Evolutionary conservation across 1,140 invertebrate species (phyloP), one percentile per base, ranked within the genome.

Genomic region (Zaprionus ornatus): DNA sequence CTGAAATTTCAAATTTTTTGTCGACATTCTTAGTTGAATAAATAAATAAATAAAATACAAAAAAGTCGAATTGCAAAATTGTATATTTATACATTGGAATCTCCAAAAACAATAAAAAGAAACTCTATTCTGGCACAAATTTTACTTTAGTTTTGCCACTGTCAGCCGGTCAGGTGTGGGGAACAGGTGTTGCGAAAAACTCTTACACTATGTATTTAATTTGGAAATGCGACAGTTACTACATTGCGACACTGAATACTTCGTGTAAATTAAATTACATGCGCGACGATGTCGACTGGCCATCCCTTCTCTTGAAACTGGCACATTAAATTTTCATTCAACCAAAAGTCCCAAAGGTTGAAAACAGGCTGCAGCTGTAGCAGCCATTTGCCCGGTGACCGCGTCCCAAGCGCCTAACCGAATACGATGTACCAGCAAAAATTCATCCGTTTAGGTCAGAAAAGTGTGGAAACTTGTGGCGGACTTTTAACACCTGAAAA

Each of bases 271-370:
- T 73, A 77, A 77, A 77, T 77, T 67, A 73, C 73, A 75, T 37
- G 55, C 73, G 73, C 73, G 67, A 52, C 68, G 60, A 70, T 52
- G 73, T 61, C 32, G 42, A 19, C 32, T 60, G 42, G 17, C 12
- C 45, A 12, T 50, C 3, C 45, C 19, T 21, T 21, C 19, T 10
- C 17, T 69, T 63, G 57, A 57, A 73, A 77, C 74, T 73, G 59
- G 48, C 69, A 62, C 74, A 77, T 77, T 77, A 77, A 77, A 77
- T 77, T 73, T 77, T 77, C 63, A 77, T 77, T 73, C 62, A 56
- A 62, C 69, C 74, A 73, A 73, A 77, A 62, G 63, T 77, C 69
- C 74, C 63, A 35, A 76, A 72, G 72, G 61, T 71, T 75, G 48
- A 74, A 69, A 69, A 27, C 72, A 57, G 37, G 37, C 57, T 70